Evolutionary conservation across 1,140 invertebrate genomes (phyloP).

Genomic region (Andricus grossulariae): DNA sequence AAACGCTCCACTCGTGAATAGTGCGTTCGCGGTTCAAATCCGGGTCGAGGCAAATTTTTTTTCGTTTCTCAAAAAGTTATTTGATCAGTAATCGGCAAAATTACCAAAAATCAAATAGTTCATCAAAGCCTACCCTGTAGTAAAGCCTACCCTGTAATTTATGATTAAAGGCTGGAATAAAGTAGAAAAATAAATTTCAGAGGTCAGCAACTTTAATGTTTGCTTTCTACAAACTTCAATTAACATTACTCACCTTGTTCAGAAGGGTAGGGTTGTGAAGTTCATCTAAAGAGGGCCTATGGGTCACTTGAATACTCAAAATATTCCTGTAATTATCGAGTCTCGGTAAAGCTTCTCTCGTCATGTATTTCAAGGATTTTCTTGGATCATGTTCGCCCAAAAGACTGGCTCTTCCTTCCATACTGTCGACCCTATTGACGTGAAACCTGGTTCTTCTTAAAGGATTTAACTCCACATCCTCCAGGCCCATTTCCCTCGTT

Average conservation of each 20-base stretch:
- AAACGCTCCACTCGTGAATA: too few species aligned
- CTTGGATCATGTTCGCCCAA: constrained; percentile 71
- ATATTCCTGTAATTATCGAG: constrained; percentile 97
- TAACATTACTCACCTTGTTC: constrained; percentile 80
- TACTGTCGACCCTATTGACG: constrained; percentile 78
- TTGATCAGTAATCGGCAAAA: too few species aligned
- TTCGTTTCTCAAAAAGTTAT: too few species aligned
- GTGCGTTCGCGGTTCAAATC: too few species aligned
- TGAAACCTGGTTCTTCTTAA: constrained; percentile 76
- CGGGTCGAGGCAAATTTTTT: too few species aligned
- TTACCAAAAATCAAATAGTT: too few species aligned
- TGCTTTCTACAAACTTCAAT: background rate
- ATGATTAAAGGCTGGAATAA: too few species aligned
- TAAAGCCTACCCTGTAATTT: too few species aligned
- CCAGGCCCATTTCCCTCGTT: constrained; percentile 58
- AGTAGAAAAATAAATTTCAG: too few species aligned
- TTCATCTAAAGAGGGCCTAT: constrained; percentile 93
- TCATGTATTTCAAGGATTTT: constrained; percentile 85
- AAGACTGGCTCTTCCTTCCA: constrained; percentile 71
- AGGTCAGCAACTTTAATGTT: too few species aligned
- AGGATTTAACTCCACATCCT: constrained; percentile 68
- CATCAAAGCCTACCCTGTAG: too few species aligned
- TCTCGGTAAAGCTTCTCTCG: constrained; percentile 91
- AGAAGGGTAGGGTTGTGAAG: constrained; percentile 90
- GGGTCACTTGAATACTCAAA: constrained; percentile 91